These are phyloP conservation scores for Spheniscus mendiculus DNA, from an alignment of 2,113 vertebrate species.

Conservation along the genomic window DNA sequence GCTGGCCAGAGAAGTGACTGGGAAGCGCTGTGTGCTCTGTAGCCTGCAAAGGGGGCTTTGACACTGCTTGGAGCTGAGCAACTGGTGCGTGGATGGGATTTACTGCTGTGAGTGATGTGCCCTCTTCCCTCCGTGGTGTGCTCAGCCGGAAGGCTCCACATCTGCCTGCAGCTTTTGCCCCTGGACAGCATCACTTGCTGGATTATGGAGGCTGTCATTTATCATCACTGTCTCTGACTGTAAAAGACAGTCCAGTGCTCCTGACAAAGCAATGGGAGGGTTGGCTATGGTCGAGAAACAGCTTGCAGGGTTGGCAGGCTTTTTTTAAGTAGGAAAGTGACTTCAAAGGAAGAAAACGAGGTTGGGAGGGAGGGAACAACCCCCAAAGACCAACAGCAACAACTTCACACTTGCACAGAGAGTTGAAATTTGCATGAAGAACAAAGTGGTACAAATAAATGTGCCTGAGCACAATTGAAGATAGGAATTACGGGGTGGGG, in stretches of 20 bases:
- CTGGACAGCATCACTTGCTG: slow-evolving; percentile 20
- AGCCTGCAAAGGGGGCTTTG: not conserved
- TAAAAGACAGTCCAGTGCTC: not conserved
- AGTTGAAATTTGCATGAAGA: not conserved
- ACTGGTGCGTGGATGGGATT: fast-evolving
- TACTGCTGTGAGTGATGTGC: not conserved
- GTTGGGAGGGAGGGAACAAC: not conserved
- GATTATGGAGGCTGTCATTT: slow-evolving; percentile 54
- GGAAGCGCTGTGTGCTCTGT: not conserved
- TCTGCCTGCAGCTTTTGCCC: not conserved
- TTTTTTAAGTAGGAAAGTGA: not conserved
- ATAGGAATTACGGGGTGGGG: not conserved
- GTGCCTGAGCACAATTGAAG: not conserved
- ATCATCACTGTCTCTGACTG: slow-evolving; percentile 17
- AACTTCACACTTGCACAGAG: not conserved
- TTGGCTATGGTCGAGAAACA: not conserved
- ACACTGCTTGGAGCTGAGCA: not conserved
- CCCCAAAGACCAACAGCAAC: not conserved
- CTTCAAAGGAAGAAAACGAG: not conserved
- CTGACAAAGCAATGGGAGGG: not conserved
- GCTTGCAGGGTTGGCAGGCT: not conserved
- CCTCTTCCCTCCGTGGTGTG: not conserved
- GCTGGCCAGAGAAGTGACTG: not conserved
- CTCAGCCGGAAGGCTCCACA: not conserved
- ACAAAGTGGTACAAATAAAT: not conserved